Evolutionary conservation across 2,797 vertebrate genomes (phyloP).

Genomic region (Myiotriccus ornatus): DNA sequence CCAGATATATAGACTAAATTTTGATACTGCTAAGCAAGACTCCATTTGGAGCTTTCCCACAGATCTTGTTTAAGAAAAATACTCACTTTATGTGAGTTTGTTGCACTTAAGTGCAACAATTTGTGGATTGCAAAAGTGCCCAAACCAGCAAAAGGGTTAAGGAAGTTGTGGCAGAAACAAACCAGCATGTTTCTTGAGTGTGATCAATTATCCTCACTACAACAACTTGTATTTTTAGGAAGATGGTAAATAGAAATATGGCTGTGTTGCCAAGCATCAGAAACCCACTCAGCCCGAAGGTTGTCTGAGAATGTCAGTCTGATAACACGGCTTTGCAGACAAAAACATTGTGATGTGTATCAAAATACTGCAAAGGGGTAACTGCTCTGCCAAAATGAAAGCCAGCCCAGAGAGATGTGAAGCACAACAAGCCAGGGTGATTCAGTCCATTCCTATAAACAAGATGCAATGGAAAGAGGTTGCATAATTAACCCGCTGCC

Average conservation of each 20-base stretch:
- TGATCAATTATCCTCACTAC: background rate
- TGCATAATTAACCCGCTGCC: slow-evolving; percentile 21
- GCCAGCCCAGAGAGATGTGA: background rate
- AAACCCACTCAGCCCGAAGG: background rate
- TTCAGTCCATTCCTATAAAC: background rate
- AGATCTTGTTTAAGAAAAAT: background rate
- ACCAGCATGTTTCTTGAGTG: background rate
- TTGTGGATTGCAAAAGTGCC: background rate
- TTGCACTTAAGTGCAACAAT: background rate
- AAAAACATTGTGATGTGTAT: background rate
- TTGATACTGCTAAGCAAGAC: background rate
- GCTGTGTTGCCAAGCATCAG: background rate
- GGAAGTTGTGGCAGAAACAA: background rate
- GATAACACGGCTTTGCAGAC: background rate
- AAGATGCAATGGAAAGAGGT: slow-evolving; percentile 17
- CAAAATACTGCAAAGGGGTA: background rate
- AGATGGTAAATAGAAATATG: background rate
- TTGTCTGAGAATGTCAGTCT: background rate
- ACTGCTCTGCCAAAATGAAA: background rate
- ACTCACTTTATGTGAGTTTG: background rate
- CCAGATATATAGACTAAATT: background rate
- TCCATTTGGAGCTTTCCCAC: background rate
- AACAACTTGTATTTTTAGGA: background rate
- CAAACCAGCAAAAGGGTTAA: background rate
- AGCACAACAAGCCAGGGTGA: background rate